phyloP scores from a whole-genome alignment of 1,140 invertebrate species.

The Aphelenchoides besseyi region DNA sequence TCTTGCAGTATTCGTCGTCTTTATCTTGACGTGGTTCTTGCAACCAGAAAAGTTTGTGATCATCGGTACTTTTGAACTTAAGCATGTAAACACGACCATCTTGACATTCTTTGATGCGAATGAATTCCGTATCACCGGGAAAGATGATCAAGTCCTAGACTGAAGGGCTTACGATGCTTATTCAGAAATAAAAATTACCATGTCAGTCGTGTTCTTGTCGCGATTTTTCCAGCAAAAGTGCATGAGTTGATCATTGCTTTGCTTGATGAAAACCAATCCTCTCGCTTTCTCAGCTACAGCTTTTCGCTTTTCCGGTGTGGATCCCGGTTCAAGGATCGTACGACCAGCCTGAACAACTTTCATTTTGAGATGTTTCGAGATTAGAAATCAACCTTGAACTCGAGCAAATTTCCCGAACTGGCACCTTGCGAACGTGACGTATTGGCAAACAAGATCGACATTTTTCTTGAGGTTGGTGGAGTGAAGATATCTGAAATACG shows the following conservation, averaged over 20 bases:
- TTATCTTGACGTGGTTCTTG: constrained; percentile 68
- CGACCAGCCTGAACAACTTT: constrained; percentile 45
- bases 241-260: constrained; percentile 87
- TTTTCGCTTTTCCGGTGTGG: constrained; percentile 48
- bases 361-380: not conserved
- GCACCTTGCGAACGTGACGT: constrained; percentile 17
- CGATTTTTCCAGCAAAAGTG: constrained; percentile 98
- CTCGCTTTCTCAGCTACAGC: constrained; percentile 84
- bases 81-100: constrained; percentile 91
- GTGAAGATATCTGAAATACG: too few relatives aligned
- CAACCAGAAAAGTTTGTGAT: constrained; percentile 89
- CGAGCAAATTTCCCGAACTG: constrained; percentile 35
- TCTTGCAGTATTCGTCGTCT: constrained; percentile 53
- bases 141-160: constrained; percentile 90
- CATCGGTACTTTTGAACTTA: constrained; percentile 82
- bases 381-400: constrained; percentile 40
- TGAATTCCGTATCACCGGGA: constrained; percentile 96
- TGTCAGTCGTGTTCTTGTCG: constrained; percentile 73
- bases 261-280: constrained; percentile 86
- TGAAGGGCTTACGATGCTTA: not conserved
- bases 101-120: constrained; percentile 86
- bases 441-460: constrained; percentile 47
- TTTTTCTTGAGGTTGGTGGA: too few relatives aligned
- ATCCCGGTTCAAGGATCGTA: constrained; percentile 41
- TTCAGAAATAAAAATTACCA: constrained; percentile 66